Base-by-base conservation (phyloP, 2,113 vertebrate genomes). In the Patagioenas fasciata region DNA sequence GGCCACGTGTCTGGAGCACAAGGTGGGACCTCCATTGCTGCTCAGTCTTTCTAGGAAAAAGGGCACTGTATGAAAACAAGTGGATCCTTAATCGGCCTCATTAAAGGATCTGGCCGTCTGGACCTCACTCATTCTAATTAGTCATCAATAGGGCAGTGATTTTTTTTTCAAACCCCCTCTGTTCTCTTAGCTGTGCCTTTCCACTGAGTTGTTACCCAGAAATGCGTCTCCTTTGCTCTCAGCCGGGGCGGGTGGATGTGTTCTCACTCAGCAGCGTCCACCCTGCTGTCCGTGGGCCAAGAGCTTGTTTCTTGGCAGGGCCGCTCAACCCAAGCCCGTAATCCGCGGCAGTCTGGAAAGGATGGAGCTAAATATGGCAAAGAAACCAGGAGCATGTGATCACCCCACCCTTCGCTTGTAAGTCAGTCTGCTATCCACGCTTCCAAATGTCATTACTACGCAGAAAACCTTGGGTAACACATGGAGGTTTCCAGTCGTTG, bases 1-100 rank as follows among this genome's bases (percentile, higher is more conserved):
- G 42, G n/a, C n/a, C n/a, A n/a, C 31, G 31, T 25, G 56, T 32
- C 57, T 93, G 92, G 67, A 89, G 89, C 53, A 75, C 61, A 75
- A 91, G 67, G 66, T 80, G 81, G 70, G 87, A 70, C 48, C 91
- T 91, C 89, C 61, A 54, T 23, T 25, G 47, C 80, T 80, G 71
- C 80, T 62, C 9, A 18, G 73, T 40, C 95, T 84, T 97, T 97
- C 92, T 93, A 97, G 95, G 95, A 97, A 96, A 96, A 92, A 38
- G 1, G 53, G 85, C 86, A 77, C 28, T 11, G 26, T 20, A 86
- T 60, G 69, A 74, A 96, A 96, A 85, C 36, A 78, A 15, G 57
- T 16, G 73, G 69, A 86, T 92, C 92, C 79, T 64, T 96, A 65
- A 95, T 94, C 89, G 53, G 85, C 71, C 79, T 97, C 80, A 89